Evolutionary conservation across 1,140 invertebrate genomes (phyloP), one percentile per base, ranked within the genome.

Genomic region (Yoshiicerus persimilis): DNA sequence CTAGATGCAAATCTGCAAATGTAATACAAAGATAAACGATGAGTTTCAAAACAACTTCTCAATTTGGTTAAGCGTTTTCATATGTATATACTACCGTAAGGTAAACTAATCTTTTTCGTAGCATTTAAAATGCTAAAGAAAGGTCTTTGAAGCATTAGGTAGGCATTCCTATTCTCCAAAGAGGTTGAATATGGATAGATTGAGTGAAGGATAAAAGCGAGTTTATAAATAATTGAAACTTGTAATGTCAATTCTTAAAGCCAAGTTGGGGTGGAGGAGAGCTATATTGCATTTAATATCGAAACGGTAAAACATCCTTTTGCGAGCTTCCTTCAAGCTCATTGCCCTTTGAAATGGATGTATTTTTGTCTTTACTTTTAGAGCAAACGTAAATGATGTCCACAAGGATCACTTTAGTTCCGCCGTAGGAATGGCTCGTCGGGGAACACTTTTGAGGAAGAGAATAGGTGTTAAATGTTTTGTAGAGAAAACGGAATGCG

Each of bases 281-380:
- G 47, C 47, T 56, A 56, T n/a, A n/a, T n/a, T n/a, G n/a, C n/a
- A n/a, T n/a, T 20, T 93, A 85, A 36, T 83, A 91, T 64, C 10
- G 5, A 47, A 20, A 47, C 13, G 13, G 16, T 13, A 47, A 56
- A 56, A 56, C n/a, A 70, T 70, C 30, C 66, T 30, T 70, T 70
- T 70, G 13, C 10, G 13, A 70, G 66, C 30, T 70, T 70, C 27
- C 66, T 70, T 2, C 66, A 16, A 70, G 25, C 66, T 70, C 66
- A 30, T 70, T 70, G 25, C 66, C 30, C 64, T 70, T 16, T 70
- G 23, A 70, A 30, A 30, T 30, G 25, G 27, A 25, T 27, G 25
- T 70, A 27, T 70, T 70, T 30, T 13, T 30, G 66, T 70, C 66
- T 70, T 70, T 70, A 70, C 25, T 70, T 70, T 70, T 32, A 70